Evolutionary conservation across 2,888 invertebrate species (phyloP).

Genomic region (Schizotus pectinicornis): DNA sequence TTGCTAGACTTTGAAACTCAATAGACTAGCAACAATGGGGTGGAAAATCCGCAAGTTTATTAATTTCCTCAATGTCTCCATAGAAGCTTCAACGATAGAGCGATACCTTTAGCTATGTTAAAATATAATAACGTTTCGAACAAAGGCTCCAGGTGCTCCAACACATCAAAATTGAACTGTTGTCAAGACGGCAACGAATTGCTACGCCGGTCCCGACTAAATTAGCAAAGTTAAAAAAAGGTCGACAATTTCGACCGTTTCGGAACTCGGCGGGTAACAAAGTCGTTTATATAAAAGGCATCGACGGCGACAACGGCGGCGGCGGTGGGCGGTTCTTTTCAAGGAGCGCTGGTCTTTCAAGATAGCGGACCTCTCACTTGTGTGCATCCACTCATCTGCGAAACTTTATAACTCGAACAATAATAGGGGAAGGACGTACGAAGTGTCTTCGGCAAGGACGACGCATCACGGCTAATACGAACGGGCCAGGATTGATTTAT

Average conservation of each 20-base stretch:
- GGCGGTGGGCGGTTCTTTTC: neutral
- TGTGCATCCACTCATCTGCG: slow-evolving; percentile 44
- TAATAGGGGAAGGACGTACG: slow-evolving; percentile 14
- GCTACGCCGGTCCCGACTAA: too few species aligned
- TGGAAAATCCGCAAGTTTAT: neutral
- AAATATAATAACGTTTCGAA: slow-evolving; percentile 5
- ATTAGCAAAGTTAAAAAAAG: too few species aligned
- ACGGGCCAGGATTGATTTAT: slow-evolving; percentile 1
- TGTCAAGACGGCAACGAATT: too few species aligned
- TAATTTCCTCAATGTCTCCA: neutral
- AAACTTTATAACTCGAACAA: slow-evolving; percentile 43
- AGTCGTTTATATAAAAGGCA: too few species aligned
- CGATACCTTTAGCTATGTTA: neutral
- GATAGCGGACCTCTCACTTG: slow-evolving; percentile 45
- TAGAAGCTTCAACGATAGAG: slow-evolving; percentile 1
- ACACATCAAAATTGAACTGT: neutral
- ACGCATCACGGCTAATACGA: slow-evolving; percentile 4
- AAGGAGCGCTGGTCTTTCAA: slow-evolving; percentile 37
- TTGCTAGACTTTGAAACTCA: slow-evolving; percentile 3
- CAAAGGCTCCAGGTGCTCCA: neutral
- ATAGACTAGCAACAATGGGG: slow-evolving; percentile 9
- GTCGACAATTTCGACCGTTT: too few species aligned
- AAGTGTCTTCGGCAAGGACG: slow-evolving; percentile 20
- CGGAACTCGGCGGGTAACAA: too few species aligned
- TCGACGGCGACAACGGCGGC: too few species aligned